Conservation (phyloP, 2,797 vertebrate genomes). For the Lycodopsis pacificus region DNA sequence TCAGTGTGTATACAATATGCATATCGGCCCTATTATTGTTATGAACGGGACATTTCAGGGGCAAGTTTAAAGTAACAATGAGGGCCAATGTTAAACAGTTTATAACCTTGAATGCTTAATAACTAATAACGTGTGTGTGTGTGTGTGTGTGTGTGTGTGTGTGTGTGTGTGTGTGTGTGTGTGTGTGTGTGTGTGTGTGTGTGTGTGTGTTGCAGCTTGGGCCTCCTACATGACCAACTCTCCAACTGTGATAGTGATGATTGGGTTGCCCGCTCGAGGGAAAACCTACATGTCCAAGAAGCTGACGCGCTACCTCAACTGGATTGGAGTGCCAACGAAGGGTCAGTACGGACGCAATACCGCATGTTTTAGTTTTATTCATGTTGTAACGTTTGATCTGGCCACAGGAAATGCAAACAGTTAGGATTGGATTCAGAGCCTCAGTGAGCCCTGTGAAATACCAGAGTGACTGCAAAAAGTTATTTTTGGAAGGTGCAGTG, state of each 20-base stretch:
- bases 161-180: no score
- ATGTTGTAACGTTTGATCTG: neutral
- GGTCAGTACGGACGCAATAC: slow-evolving; percentile 79
- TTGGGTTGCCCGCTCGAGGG: slow-evolving; percentile 94
- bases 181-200: slow-evolving; percentile 4
- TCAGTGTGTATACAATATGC: neutral
- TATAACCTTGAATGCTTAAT: neutral
- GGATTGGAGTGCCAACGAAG: slow-evolving; percentile 99
- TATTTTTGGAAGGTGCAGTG: neutral
- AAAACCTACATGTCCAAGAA: slow-evolving; percentile 99
- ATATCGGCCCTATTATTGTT: neutral
- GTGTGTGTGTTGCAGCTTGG: slow-evolving; percentile 84
- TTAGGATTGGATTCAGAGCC: neutral
- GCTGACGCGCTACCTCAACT: slow-evolving; percentile 98
- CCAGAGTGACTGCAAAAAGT: neutral
- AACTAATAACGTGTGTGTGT: neutral
- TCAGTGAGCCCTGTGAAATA: neutral
- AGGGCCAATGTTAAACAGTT: neutral
- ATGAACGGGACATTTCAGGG: neutral
- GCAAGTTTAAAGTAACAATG: neutral
- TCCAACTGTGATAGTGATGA: slow-evolving; percentile 97
- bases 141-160: no score
- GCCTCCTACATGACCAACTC: slow-evolving; percentile 99
- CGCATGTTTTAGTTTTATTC: neutral
- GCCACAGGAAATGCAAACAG: neutral